Evolutionary conservation across 2,888 invertebrate species (phyloP).

Genomic region (Pyrrhosoma nymphula): DNA sequence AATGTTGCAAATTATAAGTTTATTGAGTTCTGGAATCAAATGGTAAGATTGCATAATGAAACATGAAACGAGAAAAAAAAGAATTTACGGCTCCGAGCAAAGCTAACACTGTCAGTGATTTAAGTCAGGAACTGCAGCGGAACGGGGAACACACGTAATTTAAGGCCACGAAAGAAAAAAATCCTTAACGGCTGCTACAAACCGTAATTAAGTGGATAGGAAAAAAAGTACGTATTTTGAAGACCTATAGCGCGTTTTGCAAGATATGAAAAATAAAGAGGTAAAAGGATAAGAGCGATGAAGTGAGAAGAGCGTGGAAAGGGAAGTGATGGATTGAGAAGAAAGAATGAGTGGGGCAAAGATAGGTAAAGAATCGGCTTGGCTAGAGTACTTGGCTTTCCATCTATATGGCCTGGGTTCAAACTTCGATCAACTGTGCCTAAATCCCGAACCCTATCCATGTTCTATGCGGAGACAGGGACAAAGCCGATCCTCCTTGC

Average conservation of each 20-base stretch:
- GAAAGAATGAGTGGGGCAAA: background rate
- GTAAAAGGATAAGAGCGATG: background rate
- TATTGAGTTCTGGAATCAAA: background rate
- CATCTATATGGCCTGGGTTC: too few relatives aligned
- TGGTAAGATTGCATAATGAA: background rate
- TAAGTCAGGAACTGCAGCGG: background rate
- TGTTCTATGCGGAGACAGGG: too few relatives aligned
- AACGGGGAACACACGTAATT: background rate
- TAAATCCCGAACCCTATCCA: too few relatives aligned
- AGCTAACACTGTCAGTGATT: background rate
- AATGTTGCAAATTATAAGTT: background rate
- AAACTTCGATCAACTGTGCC: too few relatives aligned
- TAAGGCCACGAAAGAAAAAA: background rate
- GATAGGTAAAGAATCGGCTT: too few relatives aligned
- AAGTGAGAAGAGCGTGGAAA: background rate
- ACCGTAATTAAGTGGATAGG: background rate
- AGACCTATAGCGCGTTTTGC: background rate
- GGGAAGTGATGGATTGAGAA: background rate
- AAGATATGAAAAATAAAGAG: background rate
- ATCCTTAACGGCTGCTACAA: background rate
- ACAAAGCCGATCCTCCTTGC: too few relatives aligned
- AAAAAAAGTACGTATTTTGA: background rate
- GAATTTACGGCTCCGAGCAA: too few relatives aligned
- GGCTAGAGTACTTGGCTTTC: too few relatives aligned
- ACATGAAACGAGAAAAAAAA: background rate